Evolutionary conservation across 1,140 invertebrate genomes (phyloP).

Genomic region (Drosophila orosa): DNA sequence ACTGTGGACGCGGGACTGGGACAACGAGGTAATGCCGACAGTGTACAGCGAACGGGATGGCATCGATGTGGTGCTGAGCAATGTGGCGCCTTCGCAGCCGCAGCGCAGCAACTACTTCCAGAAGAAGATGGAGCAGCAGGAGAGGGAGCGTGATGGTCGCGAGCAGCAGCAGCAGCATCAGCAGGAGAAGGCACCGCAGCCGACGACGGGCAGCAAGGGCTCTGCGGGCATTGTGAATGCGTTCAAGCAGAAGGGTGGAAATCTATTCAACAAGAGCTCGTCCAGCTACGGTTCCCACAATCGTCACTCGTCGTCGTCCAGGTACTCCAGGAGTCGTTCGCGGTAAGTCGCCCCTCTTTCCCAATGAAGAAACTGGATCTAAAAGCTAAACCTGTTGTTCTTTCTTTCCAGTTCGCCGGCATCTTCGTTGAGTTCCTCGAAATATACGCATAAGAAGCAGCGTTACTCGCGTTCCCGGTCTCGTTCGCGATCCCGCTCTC

Average conservation of each 20-base stretch:
- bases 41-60: slow-evolving; percentile 91
- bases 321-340: slow-evolving; percentile 73
- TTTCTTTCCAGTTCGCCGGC: slow-evolving; percentile 50
- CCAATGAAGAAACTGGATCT: neutral
- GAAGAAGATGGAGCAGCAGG: slow-evolving; percentile 64
- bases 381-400: slow-evolving; percentile 4
- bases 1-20: slow-evolving; percentile 96
- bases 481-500: slow-evolving; percentile 56
- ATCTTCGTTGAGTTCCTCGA: slow-evolving; percentile 62
- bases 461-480: slow-evolving; percentile 73
- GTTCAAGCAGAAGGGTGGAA: slow-evolving; percentile 64
- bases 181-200: slow-evolving; percentile 23
- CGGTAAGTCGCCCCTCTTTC: slow-evolving; percentile 54
- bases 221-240: slow-evolving; percentile 44
- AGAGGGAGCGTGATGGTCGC: slow-evolving; percentile 42
- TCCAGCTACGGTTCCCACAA: slow-evolving; percentile 42
- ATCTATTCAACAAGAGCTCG: slow-evolving; percentile 60
- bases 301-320: slow-evolving; percentile 39
- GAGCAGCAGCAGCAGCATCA: slow-evolving; percentile 15
- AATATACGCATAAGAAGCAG: slow-evolving; percentile 70
- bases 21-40: slow-evolving; percentile 94
- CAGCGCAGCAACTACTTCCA: slow-evolving; percentile 69
- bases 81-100: slow-evolving; percentile 50
- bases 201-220: slow-evolving; percentile 26
- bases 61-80: slow-evolving; percentile 83